Evolutionary conservation across 1,140 invertebrate genomes (phyloP).

Genomic region (Magallana gigas): DNA sequence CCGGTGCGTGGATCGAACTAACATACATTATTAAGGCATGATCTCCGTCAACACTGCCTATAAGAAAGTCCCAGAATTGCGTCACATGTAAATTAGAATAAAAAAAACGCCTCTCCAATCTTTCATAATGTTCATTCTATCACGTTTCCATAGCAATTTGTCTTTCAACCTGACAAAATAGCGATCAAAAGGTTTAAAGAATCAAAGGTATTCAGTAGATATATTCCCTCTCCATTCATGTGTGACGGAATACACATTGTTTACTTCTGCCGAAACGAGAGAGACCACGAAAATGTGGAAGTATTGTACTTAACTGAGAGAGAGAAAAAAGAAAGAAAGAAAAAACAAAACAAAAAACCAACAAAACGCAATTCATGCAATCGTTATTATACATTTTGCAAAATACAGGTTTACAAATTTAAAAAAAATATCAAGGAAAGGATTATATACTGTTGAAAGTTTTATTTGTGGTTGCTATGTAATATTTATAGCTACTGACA

Average conservation of each 20-base stretch:
- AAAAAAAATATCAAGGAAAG: too few relatives aligned
- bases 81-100: slow-evolving; percentile 35
- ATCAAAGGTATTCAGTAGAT: slow-evolving; percentile 18
- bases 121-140: slow-evolving; percentile 21
- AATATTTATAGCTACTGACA: too few relatives aligned
- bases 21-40: slow-evolving; percentile 38
- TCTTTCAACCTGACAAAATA: slow-evolving; percentile 27
- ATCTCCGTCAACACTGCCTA: neutral
- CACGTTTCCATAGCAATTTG: slow-evolving; percentile 35
- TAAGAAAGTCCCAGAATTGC: slow-evolving; percentile 18
- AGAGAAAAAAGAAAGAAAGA: too few relatives aligned
- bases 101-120: slow-evolving; percentile 6
- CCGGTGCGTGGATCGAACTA: slow-evolving; percentile 25
- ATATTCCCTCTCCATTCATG: slow-evolving; percentile 10
- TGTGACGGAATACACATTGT: slow-evolving; percentile 21
- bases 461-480: too few relatives aligned
- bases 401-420: too few relatives aligned
- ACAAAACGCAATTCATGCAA: too few relatives aligned
- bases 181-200: slow-evolving; percentile 18
- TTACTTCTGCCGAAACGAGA: neutral
- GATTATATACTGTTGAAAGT: too few relatives aligned
- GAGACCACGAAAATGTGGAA: neutral
- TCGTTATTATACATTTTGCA: too few relatives aligned
- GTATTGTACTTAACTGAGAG: too few relatives aligned
- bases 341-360: too few relatives aligned